phyloP scores from a whole-genome alignment of 2,797 vertebrate genomes.

The Mormyrops attenuatus region DNA sequence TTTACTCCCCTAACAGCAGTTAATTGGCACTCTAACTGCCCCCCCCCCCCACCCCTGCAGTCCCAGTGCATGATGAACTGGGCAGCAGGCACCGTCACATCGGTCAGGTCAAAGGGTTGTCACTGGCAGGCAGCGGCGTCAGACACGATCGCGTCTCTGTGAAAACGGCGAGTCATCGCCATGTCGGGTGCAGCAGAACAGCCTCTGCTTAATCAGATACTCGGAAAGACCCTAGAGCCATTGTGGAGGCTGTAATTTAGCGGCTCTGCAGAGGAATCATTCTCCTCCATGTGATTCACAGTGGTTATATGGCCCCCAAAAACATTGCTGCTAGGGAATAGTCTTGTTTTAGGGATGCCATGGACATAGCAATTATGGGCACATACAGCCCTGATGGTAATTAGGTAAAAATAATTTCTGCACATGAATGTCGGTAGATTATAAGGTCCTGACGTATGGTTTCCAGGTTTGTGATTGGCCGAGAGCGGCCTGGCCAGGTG shows the following conservation, averaged over 20 bases:
- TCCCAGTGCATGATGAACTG: neutral
- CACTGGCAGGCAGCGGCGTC: neutral
- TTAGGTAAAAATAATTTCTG: neutral
- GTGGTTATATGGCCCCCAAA: neutral
- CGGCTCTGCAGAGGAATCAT: neutral
- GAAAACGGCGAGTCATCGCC: constrained; percentile 24
- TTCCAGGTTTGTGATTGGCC: constrained; percentile 87
- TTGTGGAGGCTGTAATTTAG: neutral
- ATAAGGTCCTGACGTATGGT: neutral
- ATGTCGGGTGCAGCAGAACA: constrained; percentile 37
- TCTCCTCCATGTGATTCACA: neutral
- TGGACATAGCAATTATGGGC: neutral
- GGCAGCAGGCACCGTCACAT: neutral
- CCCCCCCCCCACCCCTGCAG: no score
- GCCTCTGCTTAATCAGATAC: constrained; percentile 22
- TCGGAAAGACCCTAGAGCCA: neutral
- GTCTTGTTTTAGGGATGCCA: neutral
- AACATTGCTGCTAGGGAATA: neutral
- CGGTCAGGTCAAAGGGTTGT: constrained; percentile 1
- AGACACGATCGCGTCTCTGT: constrained; percentile 30
- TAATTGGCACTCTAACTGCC: neutral
- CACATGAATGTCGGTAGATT: neutral
- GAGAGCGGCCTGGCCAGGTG: constrained; percentile 94
- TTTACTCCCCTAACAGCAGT: neutral
- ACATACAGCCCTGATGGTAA: neutral